Evolutionary conservation across 2,888 invertebrate species (phyloP).

Genomic region (Hyles lineata): DNA sequence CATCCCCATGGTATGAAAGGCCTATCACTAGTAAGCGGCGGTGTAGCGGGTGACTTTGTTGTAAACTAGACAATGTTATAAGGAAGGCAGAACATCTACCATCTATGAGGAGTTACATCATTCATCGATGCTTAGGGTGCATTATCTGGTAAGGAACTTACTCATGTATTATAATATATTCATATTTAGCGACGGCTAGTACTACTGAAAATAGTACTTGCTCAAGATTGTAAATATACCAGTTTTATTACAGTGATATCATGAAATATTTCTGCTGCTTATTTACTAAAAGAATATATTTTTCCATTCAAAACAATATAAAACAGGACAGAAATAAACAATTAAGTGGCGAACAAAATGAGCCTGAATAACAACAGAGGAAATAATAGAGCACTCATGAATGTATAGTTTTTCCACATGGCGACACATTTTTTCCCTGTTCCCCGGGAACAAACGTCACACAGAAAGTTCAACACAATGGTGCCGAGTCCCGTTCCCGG

Average conservation of each 20-base stretch:
- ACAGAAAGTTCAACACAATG: slow-evolving; percentile 70
- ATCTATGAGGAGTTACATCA: too few species aligned
- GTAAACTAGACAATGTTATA: too few species aligned
- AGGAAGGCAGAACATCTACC: too few species aligned
- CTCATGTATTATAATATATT: too few species aligned
- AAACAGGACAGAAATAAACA: neutral
- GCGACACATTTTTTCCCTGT: slow-evolving; percentile 52
- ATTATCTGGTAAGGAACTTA: too few species aligned
- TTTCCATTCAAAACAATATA: neutral
- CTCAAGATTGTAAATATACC: neutral
- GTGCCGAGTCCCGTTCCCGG: slow-evolving; percentile 63
- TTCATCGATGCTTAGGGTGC: too few species aligned
- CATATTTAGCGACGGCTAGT: too few species aligned
- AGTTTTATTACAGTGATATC: neutral
- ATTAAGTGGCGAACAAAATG: neutral
- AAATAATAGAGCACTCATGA: slow-evolving; percentile 50
- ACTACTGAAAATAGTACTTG: too few species aligned
- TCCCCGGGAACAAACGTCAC: slow-evolving; percentile 68
- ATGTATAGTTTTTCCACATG: slow-evolving; percentile 57
- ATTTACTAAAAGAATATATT: neutral
- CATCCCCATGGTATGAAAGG: too few species aligned
- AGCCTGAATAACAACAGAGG: neutral
- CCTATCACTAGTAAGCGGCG: too few species aligned
- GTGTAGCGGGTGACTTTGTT: too few species aligned
- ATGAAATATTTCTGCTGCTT: neutral